Conservation (phyloP, 1,140 invertebrate genomes). For the Drosophila nasuta region DNA sequence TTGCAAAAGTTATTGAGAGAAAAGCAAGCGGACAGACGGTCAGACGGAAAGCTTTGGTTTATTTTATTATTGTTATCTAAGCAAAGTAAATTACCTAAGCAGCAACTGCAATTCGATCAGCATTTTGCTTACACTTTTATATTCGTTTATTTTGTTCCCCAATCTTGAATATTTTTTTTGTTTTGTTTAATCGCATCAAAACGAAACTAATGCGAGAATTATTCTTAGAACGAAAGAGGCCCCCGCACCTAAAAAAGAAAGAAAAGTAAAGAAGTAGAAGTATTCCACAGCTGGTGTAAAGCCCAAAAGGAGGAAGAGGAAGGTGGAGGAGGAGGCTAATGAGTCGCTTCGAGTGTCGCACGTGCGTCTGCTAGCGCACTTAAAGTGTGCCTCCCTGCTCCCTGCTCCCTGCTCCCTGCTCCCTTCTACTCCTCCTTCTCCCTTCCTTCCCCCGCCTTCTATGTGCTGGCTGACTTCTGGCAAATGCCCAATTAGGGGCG, state of each 20-base stretch:
- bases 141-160: background rate
- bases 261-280: background rate
- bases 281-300: constrained; percentile 36
- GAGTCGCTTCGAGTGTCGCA: constrained; percentile 76
- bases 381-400: constrained; percentile 35
- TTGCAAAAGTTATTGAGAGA: too few relatives aligned
- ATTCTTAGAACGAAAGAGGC: constrained; percentile 71
- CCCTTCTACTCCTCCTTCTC: background rate
- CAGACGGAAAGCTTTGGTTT: background rate
- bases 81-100: too few relatives aligned
- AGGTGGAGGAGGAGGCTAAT: constrained; percentile 45
- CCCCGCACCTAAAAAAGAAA: background rate
- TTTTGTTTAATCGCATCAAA: constrained; percentile 73
- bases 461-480: constrained; percentile 15
- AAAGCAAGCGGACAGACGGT: too few relatives aligned
- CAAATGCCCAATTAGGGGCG: constrained; percentile 58
- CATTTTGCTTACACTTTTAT: constrained; percentile 2
- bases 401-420: background rate
- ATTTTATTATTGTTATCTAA: too few relatives aligned
- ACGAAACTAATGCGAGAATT: constrained; percentile 77
- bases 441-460: too few relatives aligned
- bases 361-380: constrained; percentile 66
- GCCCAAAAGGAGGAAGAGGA: background rate
- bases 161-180: background rate
- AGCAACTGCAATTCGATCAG: constrained; percentile 3